These are phyloP conservation scores for Embiotoca jacksoni DNA, from an alignment of 2,113 vertebrate genomes.

Conservation along the genomic window DNA sequence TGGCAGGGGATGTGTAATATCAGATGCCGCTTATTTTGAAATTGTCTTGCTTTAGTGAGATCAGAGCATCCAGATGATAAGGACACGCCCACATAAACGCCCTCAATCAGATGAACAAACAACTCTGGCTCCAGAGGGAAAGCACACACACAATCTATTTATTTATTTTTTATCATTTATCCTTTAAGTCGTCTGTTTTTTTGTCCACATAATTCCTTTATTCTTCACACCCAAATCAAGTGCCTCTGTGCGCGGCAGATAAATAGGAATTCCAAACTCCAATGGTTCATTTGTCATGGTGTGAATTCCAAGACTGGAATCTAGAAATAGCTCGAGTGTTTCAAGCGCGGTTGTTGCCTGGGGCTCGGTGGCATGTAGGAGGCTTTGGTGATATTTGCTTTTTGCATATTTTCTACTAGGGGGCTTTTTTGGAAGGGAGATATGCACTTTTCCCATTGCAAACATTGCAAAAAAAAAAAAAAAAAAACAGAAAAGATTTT, in stretches of 20 bases:
- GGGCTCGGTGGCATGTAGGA: conserved; percentile 87
- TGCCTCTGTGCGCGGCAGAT: conserved; percentile 85
- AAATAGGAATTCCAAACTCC: conserved; percentile 89
- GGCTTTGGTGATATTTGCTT: conserved; percentile 89
- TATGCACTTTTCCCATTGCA: conserved; percentile 79
- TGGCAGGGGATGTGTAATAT: conserved; percentile 65
- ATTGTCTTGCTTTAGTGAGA: conserved; percentile 61
- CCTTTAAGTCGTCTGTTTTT: conserved; percentile 81
- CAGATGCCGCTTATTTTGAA: conserved; percentile 72
- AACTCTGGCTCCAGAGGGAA: conserved; percentile 65
- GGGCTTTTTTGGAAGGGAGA: conserved; percentile 76
- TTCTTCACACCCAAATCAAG: conserved; percentile 86
- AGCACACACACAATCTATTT: conserved; percentile 75
- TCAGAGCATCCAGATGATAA: conserved; percentile 77
- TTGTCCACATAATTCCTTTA: conserved; percentile 85
- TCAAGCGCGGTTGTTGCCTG: conserved; percentile 83
- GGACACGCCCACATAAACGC: conserved; percentile 78
- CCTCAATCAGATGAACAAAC: conserved; percentile 78
- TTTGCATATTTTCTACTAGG: conserved; percentile 87
- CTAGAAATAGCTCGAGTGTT: conserved; percentile 88
- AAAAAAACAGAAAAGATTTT: conserved; percentile 51
- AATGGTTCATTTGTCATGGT: conserved; percentile 89
- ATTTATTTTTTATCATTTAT: conserved; percentile 85
- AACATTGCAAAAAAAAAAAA: conserved; percentile 69
- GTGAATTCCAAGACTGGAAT: conserved; percentile 87